Percentiles rank a stretch among this genome's conserved stretches.
Evolutionary conservation across 2,888 invertebrate genomes (phyloP).

Genomic region (Dimorphilus gyrociliatus): DNA sequence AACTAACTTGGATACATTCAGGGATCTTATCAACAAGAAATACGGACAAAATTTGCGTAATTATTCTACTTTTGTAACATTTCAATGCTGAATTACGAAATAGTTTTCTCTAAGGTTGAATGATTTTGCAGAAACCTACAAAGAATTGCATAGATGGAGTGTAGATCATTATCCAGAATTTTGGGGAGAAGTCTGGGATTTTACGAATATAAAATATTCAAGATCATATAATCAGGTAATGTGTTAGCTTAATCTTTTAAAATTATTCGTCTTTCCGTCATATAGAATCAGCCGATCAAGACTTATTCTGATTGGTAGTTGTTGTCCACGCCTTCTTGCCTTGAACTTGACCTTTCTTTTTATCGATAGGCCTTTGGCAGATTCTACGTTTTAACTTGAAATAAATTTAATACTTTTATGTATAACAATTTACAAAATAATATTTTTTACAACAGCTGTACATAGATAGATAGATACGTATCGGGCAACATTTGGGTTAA

Average conservation of each 20-base stretch:
- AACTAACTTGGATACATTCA: conserved; percentile 25
- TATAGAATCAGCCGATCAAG: too few species aligned
- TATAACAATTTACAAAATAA: too few species aligned
- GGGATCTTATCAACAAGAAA: conserved; percentile 22
- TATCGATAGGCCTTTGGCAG: too few species aligned
- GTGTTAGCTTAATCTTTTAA: neutral
- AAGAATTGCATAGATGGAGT: conserved; percentile 41
- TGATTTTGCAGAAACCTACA: conserved; percentile 30
- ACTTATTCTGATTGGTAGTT: too few species aligned
- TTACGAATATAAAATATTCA: conserved; percentile 34
- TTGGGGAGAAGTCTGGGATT: conserved; percentile 41
- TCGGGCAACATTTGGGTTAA: too few species aligned
- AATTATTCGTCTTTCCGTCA: too few species aligned
- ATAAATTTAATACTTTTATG: too few species aligned
- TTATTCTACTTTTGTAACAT: conserved; percentile 3
- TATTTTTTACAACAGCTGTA: too few species aligned
- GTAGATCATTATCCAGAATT: conserved; percentile 39
- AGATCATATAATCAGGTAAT: conserved; percentile 24
- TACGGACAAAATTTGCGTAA: conserved; percentile 21
- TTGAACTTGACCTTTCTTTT: too few species aligned
- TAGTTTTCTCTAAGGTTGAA: neutral
- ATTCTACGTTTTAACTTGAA: too few species aligned
- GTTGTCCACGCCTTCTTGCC: too few species aligned
- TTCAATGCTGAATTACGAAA: conserved; percentile 1
- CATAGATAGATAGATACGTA: too few species aligned